These are phyloP conservation scores for Burhinus oedicnemus DNA, from an alignment of 2,113 vertebrate species.

Conservation along the genomic window DNA sequence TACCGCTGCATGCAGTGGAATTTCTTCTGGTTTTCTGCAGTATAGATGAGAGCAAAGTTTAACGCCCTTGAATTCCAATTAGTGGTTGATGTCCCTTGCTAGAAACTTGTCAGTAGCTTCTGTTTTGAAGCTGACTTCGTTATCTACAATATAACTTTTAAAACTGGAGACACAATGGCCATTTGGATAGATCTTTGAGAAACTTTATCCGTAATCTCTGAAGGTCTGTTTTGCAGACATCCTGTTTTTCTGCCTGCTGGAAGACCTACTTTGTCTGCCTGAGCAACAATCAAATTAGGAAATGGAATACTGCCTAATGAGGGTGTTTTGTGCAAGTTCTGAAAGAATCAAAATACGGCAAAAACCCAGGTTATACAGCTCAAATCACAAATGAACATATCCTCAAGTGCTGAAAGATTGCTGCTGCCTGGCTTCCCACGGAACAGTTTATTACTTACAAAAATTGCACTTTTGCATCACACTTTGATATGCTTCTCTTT, in stretches of 20 bases:
- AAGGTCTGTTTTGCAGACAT: background rate
- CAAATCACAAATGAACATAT: background rate
- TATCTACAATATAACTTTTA: background rate
- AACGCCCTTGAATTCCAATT: background rate
- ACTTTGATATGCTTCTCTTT: background rate
- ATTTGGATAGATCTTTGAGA: background rate
- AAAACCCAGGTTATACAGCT: background rate
- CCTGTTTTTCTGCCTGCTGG: background rate
- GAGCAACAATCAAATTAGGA: background rate
- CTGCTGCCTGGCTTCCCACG: background rate
- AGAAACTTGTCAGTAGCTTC: background rate
- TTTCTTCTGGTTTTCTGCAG: background rate
- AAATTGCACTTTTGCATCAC: background rate
- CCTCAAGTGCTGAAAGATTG: background rate
- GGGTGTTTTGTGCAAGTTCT: background rate
- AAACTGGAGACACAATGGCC: background rate
- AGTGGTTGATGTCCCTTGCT: background rate
- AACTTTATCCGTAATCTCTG: background rate
- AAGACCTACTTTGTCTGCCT: background rate
- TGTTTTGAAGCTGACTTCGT: background rate
- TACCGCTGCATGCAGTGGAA: background rate
- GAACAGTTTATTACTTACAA: background rate
- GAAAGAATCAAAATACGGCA: background rate
- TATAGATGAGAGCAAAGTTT: background rate
- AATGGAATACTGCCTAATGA: background rate